Evolutionary conservation across 2,888 invertebrate species (phyloP), one percentile per base, ranked within the genome.

Genomic region (Andrena dorsata): DNA sequence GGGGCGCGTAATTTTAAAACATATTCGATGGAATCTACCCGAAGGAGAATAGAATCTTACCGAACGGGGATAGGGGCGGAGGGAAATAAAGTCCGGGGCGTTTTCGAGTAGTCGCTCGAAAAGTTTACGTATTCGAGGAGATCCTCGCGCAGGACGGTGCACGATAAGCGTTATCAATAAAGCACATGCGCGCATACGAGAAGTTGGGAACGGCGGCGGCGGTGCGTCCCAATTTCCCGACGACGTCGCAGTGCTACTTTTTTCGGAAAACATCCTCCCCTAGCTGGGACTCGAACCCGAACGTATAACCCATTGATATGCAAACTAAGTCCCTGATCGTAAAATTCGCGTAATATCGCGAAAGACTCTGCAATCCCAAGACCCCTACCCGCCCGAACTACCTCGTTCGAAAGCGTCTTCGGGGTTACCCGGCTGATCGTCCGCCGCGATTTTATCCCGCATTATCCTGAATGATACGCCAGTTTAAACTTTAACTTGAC

Each of bases 261-360:
- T 88, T 82, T 74, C 74, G 80, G 80, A 89, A 86, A 88, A 83
- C 82, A 61, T 69, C 69, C 76, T 51, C 63, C 68, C 58, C 49
- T 35, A 58, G 63, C 32, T 60, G 49, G 58, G 71, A 76, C 72
- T 72, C 82, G 80, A 77, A 81, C 65, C 69, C 79, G 82, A 81
- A 82, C 83, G 80, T 78, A 83, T 81, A 78, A 84, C 76, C 87
- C 82, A 91, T 91, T 90, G 92, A 90, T 91, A 92, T 92, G 91
- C 91, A 92, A 91, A 91, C 90, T 87, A 89, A 91, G 90, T 90
- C 86, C 77, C 76, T 79, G 89, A 85, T 92, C 92, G 91, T 92
- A 92, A 92, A 92, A 87, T 86, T 88, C 86, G 80, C 90, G 91
- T 89, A 89, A 91, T 91, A 91, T 88, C 89, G 76, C 83, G 75